Evolutionary conservation across 2,888 invertebrate species (phyloP), one percentile per base, ranked within the genome.

Genomic region (Neoaliturus tenellus): DNA sequence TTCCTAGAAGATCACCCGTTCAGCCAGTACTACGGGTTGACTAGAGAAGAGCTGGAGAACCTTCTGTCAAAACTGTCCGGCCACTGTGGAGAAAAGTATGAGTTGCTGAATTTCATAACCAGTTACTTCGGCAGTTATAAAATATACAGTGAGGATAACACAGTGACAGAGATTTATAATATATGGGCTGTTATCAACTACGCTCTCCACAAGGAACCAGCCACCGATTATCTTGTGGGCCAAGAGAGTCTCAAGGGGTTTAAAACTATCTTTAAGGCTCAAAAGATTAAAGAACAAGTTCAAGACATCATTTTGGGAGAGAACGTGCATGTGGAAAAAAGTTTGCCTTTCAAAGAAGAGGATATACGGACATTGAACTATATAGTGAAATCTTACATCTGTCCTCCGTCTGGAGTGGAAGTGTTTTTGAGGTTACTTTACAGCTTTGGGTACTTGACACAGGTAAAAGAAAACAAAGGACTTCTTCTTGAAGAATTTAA

Each of bases 371-470:
- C 62, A 14, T 14, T 62, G 25, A 62, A 62, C 62, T 62, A 62
- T 17, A 62, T 62, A 17, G 31, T 31, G 5, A 62, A 62, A 17
- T 62, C 62, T 28, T 62, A 62, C 62, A 62, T 62, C 31, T 28
- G 28, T 5, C 62, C 62, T 5, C 62, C 62, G 1, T 28, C 62
- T 25, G 62, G 28, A 10, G 62, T 28, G 2, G 31, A 62, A 14
- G 12, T 28, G 5, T 62, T 62, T 28, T 20, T 62, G 20, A 10
- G 62, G 14, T 6, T 62, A 3, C 62, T 62, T 4, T 62, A 62
- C 62, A 62, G 62, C 14, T 62, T 62, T 31, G 62, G 62, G 31
- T 62, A 62, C 17, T 62, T 62, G 62, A 62, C 62, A 14, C 62
- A 62, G 14, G 62, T 62, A 2, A 62, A 62, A 31, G 31, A 62